These are phyloP conservation scores for Neuroscelio doddi DNA, from an alignment of 2,888 invertebrate genomes.

Conservation along the genomic window DNA sequence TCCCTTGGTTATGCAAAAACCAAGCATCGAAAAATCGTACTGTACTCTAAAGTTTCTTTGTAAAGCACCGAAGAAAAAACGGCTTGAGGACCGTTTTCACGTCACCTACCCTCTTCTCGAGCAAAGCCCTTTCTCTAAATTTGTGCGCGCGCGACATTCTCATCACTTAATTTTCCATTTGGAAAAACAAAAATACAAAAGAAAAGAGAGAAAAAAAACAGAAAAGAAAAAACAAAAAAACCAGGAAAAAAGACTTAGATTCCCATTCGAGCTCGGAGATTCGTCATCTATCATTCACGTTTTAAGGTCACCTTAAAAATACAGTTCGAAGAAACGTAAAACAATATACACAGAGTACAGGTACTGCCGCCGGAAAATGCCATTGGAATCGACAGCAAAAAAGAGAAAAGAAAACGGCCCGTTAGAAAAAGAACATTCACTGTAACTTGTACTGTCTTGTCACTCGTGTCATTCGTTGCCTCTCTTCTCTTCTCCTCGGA, in stretches of 20 bases:
- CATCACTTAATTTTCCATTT: background rate
- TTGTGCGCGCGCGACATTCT: constrained; percentile 7
- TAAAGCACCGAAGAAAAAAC: constrained; percentile 11
- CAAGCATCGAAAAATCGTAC: constrained; percentile 5
- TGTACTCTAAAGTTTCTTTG: constrained; percentile 9
- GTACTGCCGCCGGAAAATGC: constrained; percentile 53
- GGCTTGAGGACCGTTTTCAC: background rate
- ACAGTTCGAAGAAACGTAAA: constrained; percentile 54
- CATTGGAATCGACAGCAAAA: background rate
- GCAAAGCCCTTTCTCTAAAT: constrained; percentile 1
- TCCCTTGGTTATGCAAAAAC: constrained; percentile 13
- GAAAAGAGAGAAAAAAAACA: constrained; percentile 8
- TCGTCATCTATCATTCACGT: constrained; percentile 6
- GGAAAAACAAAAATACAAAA: background rate
- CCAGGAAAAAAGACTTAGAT: background rate
- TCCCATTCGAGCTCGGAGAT: background rate
- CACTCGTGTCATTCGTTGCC: no score
- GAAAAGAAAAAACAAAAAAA: constrained; percentile 8
- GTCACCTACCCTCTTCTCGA: background rate
- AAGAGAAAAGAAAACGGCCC: background rate
- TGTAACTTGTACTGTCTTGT: no score
- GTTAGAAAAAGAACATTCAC: no score
- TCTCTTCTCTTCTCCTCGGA: no score
- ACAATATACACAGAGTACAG: constrained; percentile 61
- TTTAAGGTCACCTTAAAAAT: constrained; percentile 56